Evolutionary conservation across 2,797 vertebrate species (phyloP).

Genomic region (Harpagifer antarcticus): DNA sequence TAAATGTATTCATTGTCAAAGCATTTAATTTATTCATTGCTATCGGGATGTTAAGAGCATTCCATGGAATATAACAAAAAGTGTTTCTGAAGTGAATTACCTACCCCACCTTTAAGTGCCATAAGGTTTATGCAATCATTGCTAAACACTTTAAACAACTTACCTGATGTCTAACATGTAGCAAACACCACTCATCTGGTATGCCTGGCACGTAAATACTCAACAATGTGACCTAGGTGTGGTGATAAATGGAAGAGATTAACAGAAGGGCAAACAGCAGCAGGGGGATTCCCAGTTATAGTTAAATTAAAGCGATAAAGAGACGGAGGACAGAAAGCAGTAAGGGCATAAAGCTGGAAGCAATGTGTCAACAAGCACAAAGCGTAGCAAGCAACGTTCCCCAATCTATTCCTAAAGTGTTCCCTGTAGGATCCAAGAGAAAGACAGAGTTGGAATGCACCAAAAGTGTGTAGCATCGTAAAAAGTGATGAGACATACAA

Average conservation of each 20-base stretch:
- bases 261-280: slow-evolving; percentile 42
- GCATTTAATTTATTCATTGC: too few relatives aligned
- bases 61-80: too few relatives aligned
- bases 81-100: too few relatives aligned
- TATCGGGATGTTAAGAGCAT: too few relatives aligned
- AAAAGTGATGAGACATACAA: slow-evolving; percentile 32
- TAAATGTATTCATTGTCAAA: too few relatives aligned
- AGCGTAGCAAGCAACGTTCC: slow-evolving; percentile 45
- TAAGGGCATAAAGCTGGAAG: slow-evolving; percentile 29
- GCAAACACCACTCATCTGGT: slow-evolving; percentile 51
- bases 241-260: slow-evolving; percentile 20
- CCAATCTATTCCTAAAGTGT: slow-evolving; percentile 39
- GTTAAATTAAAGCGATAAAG: slow-evolving; percentile 48
- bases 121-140: slow-evolving; percentile 67
- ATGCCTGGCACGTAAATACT: slow-evolving; percentile 22
- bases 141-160: slow-evolving; percentile 3
- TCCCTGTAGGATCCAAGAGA: slow-evolving; percentile 58
- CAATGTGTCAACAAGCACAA: slow-evolving; percentile 19
- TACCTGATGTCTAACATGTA: slow-evolving; percentile 22
- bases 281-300: slow-evolving; percentile 35
- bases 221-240: slow-evolving; percentile 19
- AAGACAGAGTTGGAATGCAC: slow-evolving; percentile 41
- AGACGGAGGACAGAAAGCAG: slow-evolving; percentile 48
- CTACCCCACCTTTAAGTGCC: not conserved
- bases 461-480: slow-evolving; percentile 28